phyloP scores from a whole-genome alignment of 2,888 invertebrate genomes.

The Dasysyrphus albostriatus region DNA sequence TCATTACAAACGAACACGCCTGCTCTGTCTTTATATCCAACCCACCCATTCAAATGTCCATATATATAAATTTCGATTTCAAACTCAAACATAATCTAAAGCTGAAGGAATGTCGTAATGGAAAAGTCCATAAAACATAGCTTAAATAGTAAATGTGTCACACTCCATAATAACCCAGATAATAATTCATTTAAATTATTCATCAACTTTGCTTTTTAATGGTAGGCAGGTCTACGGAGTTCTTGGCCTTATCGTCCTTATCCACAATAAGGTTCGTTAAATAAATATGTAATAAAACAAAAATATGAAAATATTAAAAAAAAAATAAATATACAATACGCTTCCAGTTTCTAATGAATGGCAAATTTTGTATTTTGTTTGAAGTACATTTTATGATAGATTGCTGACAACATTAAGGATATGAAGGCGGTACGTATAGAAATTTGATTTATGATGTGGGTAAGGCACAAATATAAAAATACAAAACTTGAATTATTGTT shows the following conservation, averaged over 20 bases:
- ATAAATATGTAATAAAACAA: slow-evolving; percentile 15
- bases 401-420: slow-evolving; percentile 20
- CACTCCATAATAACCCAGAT: slow-evolving; percentile 2
- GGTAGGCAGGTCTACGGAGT: background rate
- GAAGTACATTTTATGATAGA: slow-evolving; percentile 23
- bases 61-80: background rate
- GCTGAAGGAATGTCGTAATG: background rate
- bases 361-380: slow-evolving; percentile 21
- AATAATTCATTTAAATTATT: slow-evolving; percentile 41
- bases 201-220: slow-evolving; percentile 17
- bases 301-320: background rate
- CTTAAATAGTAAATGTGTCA: slow-evolving; percentile 17
- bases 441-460: slow-evolving; percentile 23
- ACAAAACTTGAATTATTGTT: slow-evolving; percentile 3
- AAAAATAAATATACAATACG: background rate
- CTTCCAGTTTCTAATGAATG: background rate
- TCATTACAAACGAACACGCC: background rate
- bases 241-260: background rate
- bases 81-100: background rate
- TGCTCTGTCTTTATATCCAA: background rate
- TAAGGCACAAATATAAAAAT: slow-evolving; percentile 17
- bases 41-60: no score
- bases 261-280: slow-evolving; percentile 17
- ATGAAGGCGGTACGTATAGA: background rate
- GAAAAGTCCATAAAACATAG: background rate